Evolutionary conservation across 2,797 vertebrate genomes (phyloP), one percentile per base, ranked within the genome.

Genomic region (Siniperca undulata): DNA sequence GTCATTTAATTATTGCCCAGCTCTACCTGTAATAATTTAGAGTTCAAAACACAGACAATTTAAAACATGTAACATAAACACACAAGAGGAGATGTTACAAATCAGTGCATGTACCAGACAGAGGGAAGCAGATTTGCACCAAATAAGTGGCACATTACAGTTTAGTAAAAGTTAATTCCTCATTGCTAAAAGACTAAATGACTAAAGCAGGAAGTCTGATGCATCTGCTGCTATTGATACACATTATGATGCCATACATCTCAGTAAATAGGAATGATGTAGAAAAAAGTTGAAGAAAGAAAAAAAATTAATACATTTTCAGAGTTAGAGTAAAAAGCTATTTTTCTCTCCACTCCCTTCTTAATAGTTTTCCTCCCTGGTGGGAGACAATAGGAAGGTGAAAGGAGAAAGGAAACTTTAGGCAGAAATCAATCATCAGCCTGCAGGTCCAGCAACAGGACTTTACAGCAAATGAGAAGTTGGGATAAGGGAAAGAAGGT

Each of bases 301-400:
- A 67, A 59, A 17, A 58, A 30, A 74, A 66, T 44, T 7, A 52
- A 69, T 24, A 13, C 14, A 5, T 74, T 58, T 61, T 56, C 36
- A 84, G 66, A 62, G 70, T 65, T 58, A 89, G 62, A 77, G 58
- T 73, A 67, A 74, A 60, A 59, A 69, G 74, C 10, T 22, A 38
- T 81, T 75, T 82, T 84, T 66, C 65, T 83, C 40, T 79, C 36
- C n/a, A 46, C 79, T 83, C 81, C 73, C 68, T 74, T 64, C 64
- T 83, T 73, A 73, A 83, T 80, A 73, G 84, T 84, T 83, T 67
- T 66, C 38, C 60, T 82, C 75, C 82, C 71, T 79, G 67, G 81
- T 82, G 81, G 77, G 76, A 87, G 74, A 87, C 44, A 22, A 81
- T 77, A 53, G 70, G 78, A 81, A 78, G 78, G 78, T 3, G 24